Evolutionary conservation across 2,113 vertebrate species (phyloP).

Genomic region (Ciconia boyciana): DNA sequence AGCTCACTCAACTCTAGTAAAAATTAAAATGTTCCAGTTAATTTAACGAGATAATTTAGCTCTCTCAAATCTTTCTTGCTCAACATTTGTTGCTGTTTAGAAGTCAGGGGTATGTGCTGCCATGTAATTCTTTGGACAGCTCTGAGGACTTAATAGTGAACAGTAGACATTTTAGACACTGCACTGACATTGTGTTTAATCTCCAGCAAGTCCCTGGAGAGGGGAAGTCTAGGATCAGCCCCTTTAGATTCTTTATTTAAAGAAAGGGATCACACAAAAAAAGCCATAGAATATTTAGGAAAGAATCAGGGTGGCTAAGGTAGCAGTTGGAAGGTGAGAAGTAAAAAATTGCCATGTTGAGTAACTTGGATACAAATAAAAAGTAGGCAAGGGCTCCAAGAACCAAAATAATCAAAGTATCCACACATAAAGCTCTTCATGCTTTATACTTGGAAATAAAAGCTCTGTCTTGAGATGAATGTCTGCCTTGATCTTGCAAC

Average conservation of each 20-base stretch:
- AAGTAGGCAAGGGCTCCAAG: not conserved
- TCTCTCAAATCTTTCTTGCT: slow-evolving; percentile 56
- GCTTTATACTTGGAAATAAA: not conserved
- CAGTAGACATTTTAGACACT: not conserved
- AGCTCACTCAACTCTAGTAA: slow-evolving; percentile 66
- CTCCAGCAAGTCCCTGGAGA: not conserved
- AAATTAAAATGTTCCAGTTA: slow-evolving; percentile 73
- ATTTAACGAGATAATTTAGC: slow-evolving; percentile 68
- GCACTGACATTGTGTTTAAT: not conserved
- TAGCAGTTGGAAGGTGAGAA: not conserved
- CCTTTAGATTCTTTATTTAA: not conserved
- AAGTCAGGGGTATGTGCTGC: slow-evolving; percentile 14
- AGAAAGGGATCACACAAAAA: not conserved
- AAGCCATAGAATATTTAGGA: not conserved
- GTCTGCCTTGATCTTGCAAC: not conserved
- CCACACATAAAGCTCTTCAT: not conserved
- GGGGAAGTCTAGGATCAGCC: not conserved
- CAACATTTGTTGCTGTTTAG: slow-evolving; percentile 58
- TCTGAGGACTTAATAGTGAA: slow-evolving; percentile 24
- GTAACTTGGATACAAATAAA: not conserved
- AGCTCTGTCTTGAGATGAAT: not conserved
- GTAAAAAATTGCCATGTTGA: not conserved
- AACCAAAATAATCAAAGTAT: not conserved
- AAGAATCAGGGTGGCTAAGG: not conserved
- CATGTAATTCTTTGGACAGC: slow-evolving; percentile 57